Evolutionary conservation across 2,113 vertebrate genomes (phyloP).

Genomic region (Aphyosemion australe): DNA sequence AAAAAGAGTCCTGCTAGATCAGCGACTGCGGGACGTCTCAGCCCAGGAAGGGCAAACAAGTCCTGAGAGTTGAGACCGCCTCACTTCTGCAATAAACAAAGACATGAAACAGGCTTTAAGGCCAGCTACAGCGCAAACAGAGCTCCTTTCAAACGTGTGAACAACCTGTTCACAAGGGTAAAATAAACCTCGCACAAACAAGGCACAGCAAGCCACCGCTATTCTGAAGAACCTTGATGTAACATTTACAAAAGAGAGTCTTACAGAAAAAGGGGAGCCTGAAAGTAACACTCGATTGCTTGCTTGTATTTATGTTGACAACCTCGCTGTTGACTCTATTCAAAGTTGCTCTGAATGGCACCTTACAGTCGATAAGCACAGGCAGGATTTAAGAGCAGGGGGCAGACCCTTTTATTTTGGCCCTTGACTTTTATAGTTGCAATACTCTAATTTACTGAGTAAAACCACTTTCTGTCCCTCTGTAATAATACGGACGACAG

Average conservation of each 20-base stretch:
- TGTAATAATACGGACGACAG: conserved; percentile 20
- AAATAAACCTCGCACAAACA: conserved; percentile 52
- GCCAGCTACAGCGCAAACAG: conserved; percentile 41
- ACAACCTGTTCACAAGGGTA: conserved; percentile 49
- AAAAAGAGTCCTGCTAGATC: conserved; percentile 29
- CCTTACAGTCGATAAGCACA: not conserved
- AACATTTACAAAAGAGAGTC: conserved; percentile 21
- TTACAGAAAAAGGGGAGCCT: conserved; percentile 18
- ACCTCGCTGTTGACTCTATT: conserved; percentile 16
- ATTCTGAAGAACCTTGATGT: conserved; percentile 15
- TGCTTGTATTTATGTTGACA: conserved; percentile 6
- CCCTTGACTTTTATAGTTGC: conserved; percentile 1
- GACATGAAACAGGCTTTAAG: conserved; percentile 56
- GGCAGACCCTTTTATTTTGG: not conserved
- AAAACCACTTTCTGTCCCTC: conserved; percentile 7
- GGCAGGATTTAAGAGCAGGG: not conserved
- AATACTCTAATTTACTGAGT: conserved; percentile 9
- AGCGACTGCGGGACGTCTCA: conserved; percentile 26
- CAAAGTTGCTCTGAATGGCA: conserved; percentile 27
- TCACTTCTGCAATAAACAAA: conserved; percentile 59
- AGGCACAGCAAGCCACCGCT: conserved; percentile 12
- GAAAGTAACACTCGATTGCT: conserved; percentile 13
- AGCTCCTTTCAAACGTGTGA: conserved; percentile 35
- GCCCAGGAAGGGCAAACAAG: conserved; percentile 58
- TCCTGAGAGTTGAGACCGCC: conserved; percentile 52